A percentile compares a stretch with the other conserved stretches of the same genome.
phyloP scores from a whole-genome alignment of 1,140 invertebrate genomes.

The Holotrichia oblita region DNA sequence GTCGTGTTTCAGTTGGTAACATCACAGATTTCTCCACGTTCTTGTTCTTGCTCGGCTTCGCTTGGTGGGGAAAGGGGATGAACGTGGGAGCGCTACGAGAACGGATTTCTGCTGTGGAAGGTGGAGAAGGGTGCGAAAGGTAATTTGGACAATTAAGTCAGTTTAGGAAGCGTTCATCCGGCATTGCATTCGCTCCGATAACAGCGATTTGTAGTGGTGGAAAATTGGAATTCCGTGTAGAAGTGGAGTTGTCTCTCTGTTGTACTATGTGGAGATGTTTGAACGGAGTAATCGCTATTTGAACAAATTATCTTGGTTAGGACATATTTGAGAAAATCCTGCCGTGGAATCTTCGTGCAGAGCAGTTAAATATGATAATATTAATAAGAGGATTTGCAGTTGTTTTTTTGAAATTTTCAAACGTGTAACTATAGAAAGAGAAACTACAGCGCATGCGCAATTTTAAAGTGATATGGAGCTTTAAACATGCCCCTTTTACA shows the following conservation, averaged over 20 bases:
- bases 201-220: not conserved
- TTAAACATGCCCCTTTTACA: no score
- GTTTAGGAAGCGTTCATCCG: not conserved
- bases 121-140: not conserved
- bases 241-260: not conserved
- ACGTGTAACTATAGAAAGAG: no score
- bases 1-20: not conserved
- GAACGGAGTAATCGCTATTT: no score
- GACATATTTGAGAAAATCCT: no score
- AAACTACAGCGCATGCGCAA: no score
- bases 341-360: no score
- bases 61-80: not conserved
- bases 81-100: not conserved
- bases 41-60: not conserved
- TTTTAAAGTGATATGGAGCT: no score
- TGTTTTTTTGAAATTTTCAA: no score
- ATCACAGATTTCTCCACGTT: not conserved
- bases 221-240: not conserved
- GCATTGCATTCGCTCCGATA: constrained; percentile 4
- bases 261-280: no score
- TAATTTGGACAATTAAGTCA: constrained; percentile 13
- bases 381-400: no score
- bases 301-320: no score
- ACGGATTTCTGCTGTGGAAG: not conserved
- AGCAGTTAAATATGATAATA: no score